Evolutionary conservation across 2,797 vertebrate genomes (phyloP), one percentile per base, ranked within the genome.

Genomic region (Adrianichthys oophorus): DNA sequence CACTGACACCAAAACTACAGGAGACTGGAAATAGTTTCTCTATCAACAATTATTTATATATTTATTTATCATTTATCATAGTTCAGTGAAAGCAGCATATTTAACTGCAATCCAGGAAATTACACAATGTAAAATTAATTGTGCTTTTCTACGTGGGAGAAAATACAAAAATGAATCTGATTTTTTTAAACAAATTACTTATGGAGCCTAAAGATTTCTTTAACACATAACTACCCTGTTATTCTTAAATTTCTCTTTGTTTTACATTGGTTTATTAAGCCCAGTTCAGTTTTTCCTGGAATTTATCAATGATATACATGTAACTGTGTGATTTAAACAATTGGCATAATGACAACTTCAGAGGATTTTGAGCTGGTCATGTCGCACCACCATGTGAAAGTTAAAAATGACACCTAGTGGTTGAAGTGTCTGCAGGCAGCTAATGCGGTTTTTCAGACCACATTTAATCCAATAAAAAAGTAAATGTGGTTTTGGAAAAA

Each of bases 391-490:
- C 7, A 85, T 86, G 56, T 63, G 54, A 74, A 84, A 85, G 72
- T 58, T 45, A 52, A 79, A 44, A 79, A 69, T 66, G 91, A 88
- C 91, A 89, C 72, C 92, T 85, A 76, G 91, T 90, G 91, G 91
- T 59, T 29, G 53, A 10, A 59, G 29, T 14, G 17, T n/a, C 21
- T 13, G 10, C 7, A 18, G 44, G 17, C 17, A 46, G 32, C 8
- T 32, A 12, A 32, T 32, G 8, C 32, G 12, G 32, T 32, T 32
- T 12, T 32, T 12, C 32, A 12, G 3, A 10, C 32, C 32, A 12
- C 32, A 32, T 12, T 32, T 32, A 32, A 32, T 26, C 6, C n/a
- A 3, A n/a, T 46, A 21, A 21, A 21, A 18, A 19, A 14, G 2
- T 4, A 14, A 14, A 46, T 46, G 21, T 46, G 44, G 16, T 19